phyloP scores from a whole-genome alignment of 2,888 invertebrate species.

The Epinotia brunnichana region DNA sequence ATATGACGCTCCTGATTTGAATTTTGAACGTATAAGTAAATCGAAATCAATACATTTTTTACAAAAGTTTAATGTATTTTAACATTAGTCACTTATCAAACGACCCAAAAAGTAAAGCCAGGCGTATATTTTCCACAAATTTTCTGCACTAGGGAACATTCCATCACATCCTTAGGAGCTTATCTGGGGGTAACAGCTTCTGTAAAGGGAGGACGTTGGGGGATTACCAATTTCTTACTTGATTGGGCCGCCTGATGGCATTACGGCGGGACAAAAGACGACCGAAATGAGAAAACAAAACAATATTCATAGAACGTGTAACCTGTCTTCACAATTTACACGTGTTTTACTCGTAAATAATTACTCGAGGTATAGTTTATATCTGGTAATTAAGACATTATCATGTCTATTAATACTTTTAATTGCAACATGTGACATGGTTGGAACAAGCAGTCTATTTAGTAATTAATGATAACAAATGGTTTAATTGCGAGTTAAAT shows the following conservation, averaged over 20 bases:
- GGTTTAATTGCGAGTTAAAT: no score
- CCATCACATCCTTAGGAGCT: conserved; percentile 69
- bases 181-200: conserved; percentile 69
- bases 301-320: conserved; percentile 41
- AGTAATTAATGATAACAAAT: no score
- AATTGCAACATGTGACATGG: neutral
- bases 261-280: conserved; percentile 70
- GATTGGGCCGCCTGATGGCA: conserved; percentile 79
- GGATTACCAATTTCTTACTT: conserved; percentile 82
- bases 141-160: conserved; percentile 66
- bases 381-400: no score
- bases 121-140: conserved; percentile 55
- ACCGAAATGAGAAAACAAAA: conserved; percentile 57
- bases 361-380: no score
- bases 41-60: neutral
- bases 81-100: conserved; percentile 3
- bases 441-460: neutral
- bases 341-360: neutral
- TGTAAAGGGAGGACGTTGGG: conserved; percentile 58
- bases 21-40: neutral
- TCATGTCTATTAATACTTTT: neutral
- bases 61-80: neutral
- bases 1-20: no score
- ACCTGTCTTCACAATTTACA: neutral
- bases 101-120: conserved; percentile 47